A percentile compares a stretch with the other conserved stretches of the same genome.
Conservation (phyloP, 2,797 vertebrate genomes). For the Danio albolineatus region DNA sequence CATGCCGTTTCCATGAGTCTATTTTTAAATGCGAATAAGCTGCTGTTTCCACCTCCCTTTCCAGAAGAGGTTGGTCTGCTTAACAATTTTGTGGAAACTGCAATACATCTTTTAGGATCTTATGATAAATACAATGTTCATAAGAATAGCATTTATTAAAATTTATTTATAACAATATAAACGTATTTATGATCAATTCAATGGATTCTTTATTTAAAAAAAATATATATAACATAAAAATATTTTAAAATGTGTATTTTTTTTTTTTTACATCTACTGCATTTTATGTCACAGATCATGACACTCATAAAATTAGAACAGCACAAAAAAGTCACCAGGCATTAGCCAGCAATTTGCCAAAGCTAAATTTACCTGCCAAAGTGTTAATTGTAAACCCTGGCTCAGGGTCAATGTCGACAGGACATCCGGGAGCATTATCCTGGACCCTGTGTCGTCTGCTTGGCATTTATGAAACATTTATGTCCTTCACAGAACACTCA, state of each 20-base stretch:
- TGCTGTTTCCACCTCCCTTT: no score
- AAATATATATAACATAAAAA: no score
- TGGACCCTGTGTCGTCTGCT: neutral
- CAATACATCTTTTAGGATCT: neutral
- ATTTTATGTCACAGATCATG: neutral
- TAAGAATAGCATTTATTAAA: no score
- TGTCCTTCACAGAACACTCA: neutral
- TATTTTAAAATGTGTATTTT: neutral
- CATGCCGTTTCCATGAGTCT: no score
- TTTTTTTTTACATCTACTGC: neutral
- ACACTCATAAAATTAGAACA: neutral
- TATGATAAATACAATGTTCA: no score
- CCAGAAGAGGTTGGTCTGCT: neutral
- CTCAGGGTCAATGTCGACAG: neutral
- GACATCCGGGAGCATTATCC: neutral
- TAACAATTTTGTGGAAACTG: neutral
- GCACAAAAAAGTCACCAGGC: neutral
- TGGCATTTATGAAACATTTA: neutral
- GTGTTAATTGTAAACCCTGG: neutral
- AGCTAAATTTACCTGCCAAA: neutral
- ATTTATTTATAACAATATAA: neutral
- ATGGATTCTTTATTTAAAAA: neutral
- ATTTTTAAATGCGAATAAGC: no score
- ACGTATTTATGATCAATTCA: neutral
- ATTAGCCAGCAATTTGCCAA: neutral